Percentiles rank a stretch among this genome's conserved stretches.
Evolutionary conservation across 2,797 vertebrate species (phyloP).

Genomic region (Sciurus carolinensis): DNA sequence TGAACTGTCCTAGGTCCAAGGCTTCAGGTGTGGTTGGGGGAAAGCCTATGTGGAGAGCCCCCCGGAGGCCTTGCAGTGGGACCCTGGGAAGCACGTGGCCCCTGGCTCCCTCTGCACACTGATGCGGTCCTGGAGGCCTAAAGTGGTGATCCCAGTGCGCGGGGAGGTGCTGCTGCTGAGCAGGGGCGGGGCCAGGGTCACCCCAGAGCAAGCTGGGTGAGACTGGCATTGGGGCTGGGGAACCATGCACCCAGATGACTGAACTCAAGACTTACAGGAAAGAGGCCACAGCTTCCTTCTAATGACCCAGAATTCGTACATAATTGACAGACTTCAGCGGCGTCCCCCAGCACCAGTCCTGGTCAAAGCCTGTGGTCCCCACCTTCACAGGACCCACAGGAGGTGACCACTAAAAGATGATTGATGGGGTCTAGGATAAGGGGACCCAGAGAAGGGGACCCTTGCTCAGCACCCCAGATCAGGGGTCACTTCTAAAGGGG

Average conservation of each 20-base stretch:
- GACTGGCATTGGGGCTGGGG: no score
- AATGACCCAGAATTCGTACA: neutral
- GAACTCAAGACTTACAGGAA: neutral
- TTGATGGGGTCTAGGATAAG: neutral
- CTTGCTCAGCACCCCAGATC: neutral
- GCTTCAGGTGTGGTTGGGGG: neutral
- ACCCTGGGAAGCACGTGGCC: neutral
- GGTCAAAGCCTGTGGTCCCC: neutral
- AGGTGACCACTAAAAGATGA: neutral
- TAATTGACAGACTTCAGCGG: neutral
- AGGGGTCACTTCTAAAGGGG: neutral
- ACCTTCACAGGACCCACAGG: neutral
- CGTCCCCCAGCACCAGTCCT: neutral
- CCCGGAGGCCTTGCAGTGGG: neutral
- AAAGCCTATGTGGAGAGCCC: neutral
- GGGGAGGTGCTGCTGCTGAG: neutral
- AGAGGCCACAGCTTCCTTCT: neutral
- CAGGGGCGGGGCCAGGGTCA: neutral
- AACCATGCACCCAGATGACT: neutral
- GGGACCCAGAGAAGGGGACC: neutral
- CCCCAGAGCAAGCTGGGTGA: neutral
- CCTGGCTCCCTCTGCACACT: neutral
- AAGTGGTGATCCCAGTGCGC: neutral
- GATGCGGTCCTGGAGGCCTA: neutral
- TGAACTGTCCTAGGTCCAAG: neutral